These are phyloP conservation scores for Corynorhinus townsendii DNA, from an alignment of 2,113 vertebrate species.

Conservation along the genomic window DNA sequence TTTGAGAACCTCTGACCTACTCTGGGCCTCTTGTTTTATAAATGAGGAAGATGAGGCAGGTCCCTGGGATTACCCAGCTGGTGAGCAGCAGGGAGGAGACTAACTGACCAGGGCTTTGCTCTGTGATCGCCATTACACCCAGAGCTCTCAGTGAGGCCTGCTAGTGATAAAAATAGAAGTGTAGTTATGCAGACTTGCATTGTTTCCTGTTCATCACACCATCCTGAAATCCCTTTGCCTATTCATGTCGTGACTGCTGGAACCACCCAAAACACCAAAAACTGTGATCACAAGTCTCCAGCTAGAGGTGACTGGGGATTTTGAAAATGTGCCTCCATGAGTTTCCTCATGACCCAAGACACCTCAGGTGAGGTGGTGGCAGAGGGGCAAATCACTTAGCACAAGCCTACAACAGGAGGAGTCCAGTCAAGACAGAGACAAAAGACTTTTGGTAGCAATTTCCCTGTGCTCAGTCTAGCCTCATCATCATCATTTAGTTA, in stretches of 20 bases:
- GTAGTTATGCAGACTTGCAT: neutral
- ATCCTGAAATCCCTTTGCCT: neutral
- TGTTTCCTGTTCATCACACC: neutral
- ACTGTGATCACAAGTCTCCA: neutral
- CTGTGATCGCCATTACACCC: neutral
- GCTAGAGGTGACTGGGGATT: neutral
- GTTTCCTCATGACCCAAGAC: neutral
- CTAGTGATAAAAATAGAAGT: neutral
- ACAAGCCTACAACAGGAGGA: neutral
- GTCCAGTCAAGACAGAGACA: neutral
- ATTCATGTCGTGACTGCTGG: neutral
- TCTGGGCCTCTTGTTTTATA: neutral
- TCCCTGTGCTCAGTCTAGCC: neutral
- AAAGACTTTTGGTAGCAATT: neutral
- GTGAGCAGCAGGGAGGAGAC: neutral
- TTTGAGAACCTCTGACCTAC: neutral
- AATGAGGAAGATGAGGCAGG: neutral
- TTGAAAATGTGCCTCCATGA: neutral
- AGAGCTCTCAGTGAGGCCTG: neutral
- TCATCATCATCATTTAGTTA: neutral
- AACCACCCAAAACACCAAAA: neutral
- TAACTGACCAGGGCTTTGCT: neutral
- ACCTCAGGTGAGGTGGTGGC: neutral
- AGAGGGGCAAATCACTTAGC: neutral
- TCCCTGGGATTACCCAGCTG: no score